These are phyloP conservation scores for Anseranas semipalmata DNA, from an alignment of 2,113 vertebrate genomes.

Conservation along the genomic window DNA sequence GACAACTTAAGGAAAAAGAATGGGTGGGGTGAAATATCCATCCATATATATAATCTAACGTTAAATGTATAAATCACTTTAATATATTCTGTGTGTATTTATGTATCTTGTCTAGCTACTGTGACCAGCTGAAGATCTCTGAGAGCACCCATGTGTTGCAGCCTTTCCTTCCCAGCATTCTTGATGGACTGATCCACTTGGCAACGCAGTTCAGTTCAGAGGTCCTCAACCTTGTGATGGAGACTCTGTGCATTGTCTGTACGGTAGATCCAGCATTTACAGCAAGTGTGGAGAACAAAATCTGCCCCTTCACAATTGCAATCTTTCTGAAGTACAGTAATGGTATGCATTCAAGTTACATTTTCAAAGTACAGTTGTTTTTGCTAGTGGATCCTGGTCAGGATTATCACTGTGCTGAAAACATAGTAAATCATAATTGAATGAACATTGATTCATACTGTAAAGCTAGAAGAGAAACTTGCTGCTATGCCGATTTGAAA, in stretches of 20 bases:
- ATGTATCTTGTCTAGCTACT: constrained; percentile 81
- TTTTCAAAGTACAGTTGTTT: background rate
- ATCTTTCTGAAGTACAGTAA: constrained; percentile 98
- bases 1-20: background rate
- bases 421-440: background rate
- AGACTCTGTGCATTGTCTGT: constrained; percentile 95
- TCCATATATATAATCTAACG: background rate
- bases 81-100: background rate
- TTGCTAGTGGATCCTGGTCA: background rate
- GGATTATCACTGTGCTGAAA: background rate
- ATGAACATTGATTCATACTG: background rate
- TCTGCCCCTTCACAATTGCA: constrained; percentile 97
- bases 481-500: background rate
- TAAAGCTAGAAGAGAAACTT: background rate
- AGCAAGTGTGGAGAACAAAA: constrained; percentile 92
- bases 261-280: constrained; percentile 93
- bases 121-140: constrained; percentile 95
- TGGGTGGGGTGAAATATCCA: background rate
- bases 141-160: constrained; percentile 93
- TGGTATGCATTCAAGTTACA: constrained; percentile 70
- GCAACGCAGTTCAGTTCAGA: constrained; percentile 96
- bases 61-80: background rate
- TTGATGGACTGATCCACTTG: constrained; percentile 93
- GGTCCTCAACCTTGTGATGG: constrained; percentile 97
- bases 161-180: constrained; percentile 94